These are phyloP conservation scores for Sebastes vulpes DNA, from an alignment of 2,797 vertebrate species.

Conservation along the genomic window DNA sequence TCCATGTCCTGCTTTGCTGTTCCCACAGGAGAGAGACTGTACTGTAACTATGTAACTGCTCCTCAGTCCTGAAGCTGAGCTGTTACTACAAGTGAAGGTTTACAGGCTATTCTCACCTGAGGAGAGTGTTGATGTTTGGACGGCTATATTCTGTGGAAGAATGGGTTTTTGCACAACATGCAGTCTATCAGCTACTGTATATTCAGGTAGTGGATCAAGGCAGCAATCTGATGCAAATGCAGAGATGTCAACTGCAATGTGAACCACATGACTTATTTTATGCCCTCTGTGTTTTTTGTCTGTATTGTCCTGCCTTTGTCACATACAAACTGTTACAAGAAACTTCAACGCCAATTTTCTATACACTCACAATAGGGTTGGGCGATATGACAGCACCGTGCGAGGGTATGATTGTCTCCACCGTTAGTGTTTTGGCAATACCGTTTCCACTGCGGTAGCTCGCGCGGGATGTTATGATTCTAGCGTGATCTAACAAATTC, in stretches of 20 bases:
- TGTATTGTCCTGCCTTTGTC: neutral
- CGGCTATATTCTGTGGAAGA: neutral
- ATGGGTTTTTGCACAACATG: neutral
- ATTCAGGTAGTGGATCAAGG: neutral
- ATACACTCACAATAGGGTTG: too few relatives aligned
- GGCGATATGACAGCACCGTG: too few relatives aligned
- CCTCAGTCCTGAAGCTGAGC: constrained; percentile 17
- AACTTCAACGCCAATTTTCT: too few relatives aligned
- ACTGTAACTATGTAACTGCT: constrained; percentile 32
- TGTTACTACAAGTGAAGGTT: constrained; percentile 9
- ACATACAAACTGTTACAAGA: neutral
- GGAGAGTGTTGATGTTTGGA: neutral
- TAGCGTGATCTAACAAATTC: too few relatives aligned
- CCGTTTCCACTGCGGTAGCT: too few relatives aligned
- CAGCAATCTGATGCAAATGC: neutral
- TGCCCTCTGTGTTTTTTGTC: too few relatives aligned
- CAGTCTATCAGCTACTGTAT: neutral
- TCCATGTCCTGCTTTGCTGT: constrained; percentile 50
- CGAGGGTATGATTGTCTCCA: fast-evolving
- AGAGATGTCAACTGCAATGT: neutral
- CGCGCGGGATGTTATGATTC: too few relatives aligned
- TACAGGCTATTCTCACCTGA: neutral
- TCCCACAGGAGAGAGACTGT: constrained; percentile 41
- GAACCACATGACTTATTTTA: neutral
- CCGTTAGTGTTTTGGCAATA: too few relatives aligned